Conservation (phyloP, 2,113 vertebrate species). For the Brachypodius melanocephalos region DNA sequence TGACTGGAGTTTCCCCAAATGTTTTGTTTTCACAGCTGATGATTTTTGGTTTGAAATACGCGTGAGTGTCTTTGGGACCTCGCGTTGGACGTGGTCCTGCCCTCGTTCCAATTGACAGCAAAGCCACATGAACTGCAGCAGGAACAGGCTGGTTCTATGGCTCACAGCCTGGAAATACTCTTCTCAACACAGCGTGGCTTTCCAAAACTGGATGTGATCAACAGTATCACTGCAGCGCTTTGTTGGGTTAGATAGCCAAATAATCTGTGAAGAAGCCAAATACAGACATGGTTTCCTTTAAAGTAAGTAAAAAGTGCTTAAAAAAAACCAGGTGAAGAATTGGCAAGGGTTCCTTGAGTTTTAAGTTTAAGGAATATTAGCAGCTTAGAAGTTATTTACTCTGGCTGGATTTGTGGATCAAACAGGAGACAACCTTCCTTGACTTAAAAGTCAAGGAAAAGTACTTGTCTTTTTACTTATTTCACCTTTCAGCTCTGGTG, state of each 20-base stretch:
- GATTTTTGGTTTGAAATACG: neutral
- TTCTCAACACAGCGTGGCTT: neutral
- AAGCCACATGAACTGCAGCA: neutral
- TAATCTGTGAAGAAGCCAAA: neutral
- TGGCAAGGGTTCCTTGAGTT: neutral
- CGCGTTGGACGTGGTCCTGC: neutral
- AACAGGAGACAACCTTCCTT: neutral
- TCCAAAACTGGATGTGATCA: constrained; percentile 8
- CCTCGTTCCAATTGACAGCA: neutral
- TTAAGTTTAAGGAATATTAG: neutral
- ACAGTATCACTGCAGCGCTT: neutral
- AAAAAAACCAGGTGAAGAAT: neutral
- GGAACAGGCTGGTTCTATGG: constrained; percentile 7
- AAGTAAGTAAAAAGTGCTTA: neutral
- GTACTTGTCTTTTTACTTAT: neutral
- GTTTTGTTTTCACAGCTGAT: constrained; percentile 33
- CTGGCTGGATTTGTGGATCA: neutral
- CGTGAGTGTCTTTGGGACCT: neutral
- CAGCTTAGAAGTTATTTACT: neutral
- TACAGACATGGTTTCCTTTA: neutral
- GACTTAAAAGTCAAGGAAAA: neutral
- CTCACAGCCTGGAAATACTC: constrained; percentile 35
- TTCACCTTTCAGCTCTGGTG: neutral
- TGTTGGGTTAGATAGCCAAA: neutral
- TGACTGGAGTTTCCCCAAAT: neutral